Base-by-base conservation (phyloP, 2,113 vertebrate genomes). In the Mirza zaza region DNA sequence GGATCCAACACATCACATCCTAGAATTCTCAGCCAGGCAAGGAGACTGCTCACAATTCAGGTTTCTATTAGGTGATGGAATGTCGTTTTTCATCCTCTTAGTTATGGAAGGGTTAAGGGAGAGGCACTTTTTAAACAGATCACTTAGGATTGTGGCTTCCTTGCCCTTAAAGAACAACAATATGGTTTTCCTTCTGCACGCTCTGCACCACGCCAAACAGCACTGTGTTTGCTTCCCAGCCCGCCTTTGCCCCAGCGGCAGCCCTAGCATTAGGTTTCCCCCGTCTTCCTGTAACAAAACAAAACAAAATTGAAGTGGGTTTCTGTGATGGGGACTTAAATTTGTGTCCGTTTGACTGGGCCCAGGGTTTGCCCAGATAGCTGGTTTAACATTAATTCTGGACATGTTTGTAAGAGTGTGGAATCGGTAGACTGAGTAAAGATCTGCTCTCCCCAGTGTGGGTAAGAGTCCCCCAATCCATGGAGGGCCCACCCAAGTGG, bases 281-380 rank as follows among this genome's bases (percentile, higher is more conserved):
- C 14, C 29, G 11, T 39, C 25, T 83, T 91, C 73, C 32, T 65
- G 34, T 57, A 73, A 83, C 48, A 95, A 90, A 96, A 83, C 36
- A 87, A 75, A 80, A 50, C 20, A 55, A 68, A 63, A 55, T 3
- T 45, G 25, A 59, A 48, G 81, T 77, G 48, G 27, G 6, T 39
- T 79, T 86, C 42, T 61, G 14, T 77, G 45, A 55, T 5, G 21
- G 27, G 42, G 48, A 55, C 27, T 20, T 17, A 21, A 57, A 57
- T 57, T 21, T 57, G 55, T 76, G 68, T 77, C 59, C 42, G 1
- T 77, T 76, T 77, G 34, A 83, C 34, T 23, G 4, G 23, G n/a
- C 17, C 39, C 55, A 25, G 6, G 23, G 34, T 48, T 48, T 75
- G 21, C 25, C 14, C 36, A 59, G 57, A 82, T 23, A 81, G 39